A percentile compares a stretch with the other conserved stretches of the same genome.
These are phyloP conservation scores for Epistrophella euchroma DNA, from an alignment of 2,888 invertebrate species.

Conservation along the genomic window DNA sequence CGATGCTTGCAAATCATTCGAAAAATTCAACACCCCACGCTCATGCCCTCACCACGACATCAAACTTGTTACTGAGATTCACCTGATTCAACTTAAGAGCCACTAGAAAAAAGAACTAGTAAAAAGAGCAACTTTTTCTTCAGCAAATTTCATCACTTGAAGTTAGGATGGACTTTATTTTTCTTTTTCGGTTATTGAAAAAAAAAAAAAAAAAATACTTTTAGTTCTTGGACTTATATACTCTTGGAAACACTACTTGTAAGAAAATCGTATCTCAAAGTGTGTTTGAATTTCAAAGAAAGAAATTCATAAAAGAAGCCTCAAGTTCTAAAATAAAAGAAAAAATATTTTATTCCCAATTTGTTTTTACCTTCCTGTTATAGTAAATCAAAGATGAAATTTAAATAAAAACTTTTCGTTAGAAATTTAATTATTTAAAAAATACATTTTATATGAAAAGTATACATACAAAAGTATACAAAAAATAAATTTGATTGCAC, in stretches of 20 bases:
- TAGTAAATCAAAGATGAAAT: neutral
- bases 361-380: neutral
- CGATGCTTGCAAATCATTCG: conserved; percentile 7
- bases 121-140: conserved; percentile 17
- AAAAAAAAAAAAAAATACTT: neutral
- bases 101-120: conserved; percentile 3
- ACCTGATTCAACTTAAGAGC: conserved; percentile 5
- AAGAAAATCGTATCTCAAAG: neutral
- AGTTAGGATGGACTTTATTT: neutral
- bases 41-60: conserved; percentile 7
- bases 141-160: neutral
- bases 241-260: conserved; percentile 17
- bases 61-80: conserved; percentile 3
- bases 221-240: conserved; percentile 16
- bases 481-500: too few species aligned
- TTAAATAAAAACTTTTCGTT: neutral
- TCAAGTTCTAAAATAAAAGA: neutral
- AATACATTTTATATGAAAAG: too few species aligned
- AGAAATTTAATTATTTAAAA: too few species aligned
- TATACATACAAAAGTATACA: too few species aligned
- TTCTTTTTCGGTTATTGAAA: neutral
- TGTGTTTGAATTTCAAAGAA: neutral
- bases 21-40: too few species aligned
- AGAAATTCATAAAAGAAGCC: neutral
- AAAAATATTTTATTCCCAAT: neutral